Evolutionary conservation across 2,888 invertebrate genomes (phyloP).

Genomic region (Xylota segnis): DNA sequence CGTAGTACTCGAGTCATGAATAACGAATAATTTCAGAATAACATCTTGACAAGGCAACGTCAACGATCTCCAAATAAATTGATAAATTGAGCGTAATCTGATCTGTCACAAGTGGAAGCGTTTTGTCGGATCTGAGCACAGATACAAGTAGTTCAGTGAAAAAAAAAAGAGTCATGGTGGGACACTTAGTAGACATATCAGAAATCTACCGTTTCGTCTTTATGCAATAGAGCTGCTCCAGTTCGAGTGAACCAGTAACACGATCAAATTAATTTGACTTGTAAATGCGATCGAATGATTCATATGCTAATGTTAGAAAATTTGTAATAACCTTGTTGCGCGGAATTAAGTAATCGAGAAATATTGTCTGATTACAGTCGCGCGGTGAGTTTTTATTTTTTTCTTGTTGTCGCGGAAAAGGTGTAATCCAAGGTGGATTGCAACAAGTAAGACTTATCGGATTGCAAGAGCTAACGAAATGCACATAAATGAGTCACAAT

Average conservation of each 20-base stretch:
- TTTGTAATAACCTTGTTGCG: not conserved
- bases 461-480: no score
- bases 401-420: not conserved
- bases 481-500: no score
- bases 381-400: not conserved
- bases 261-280: slow-evolving; percentile 15
- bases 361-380: not conserved
- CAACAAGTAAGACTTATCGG: no score
- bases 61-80: slow-evolving; percentile 55
- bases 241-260: slow-evolving; percentile 13
- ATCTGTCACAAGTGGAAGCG: slow-evolving; percentile 12
- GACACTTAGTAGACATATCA: not conserved
- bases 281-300: slow-evolving; percentile 15
- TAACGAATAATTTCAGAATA: slow-evolving; percentile 19
- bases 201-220: not conserved
- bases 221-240: slow-evolving; percentile 13
- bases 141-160: not conserved
- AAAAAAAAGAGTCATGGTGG: slow-evolving; percentile 18
- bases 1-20: no score
- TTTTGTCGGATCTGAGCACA: not conserved
- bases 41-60: slow-evolving; percentile 37
- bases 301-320: not conserved
- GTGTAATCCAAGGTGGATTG: not conserved
- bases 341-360: not conserved
- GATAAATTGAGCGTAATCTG: slow-evolving; percentile 56